Evolutionary conservation across 1,140 invertebrate species (phyloP).

Genomic region (Paracyclopina nana): DNA sequence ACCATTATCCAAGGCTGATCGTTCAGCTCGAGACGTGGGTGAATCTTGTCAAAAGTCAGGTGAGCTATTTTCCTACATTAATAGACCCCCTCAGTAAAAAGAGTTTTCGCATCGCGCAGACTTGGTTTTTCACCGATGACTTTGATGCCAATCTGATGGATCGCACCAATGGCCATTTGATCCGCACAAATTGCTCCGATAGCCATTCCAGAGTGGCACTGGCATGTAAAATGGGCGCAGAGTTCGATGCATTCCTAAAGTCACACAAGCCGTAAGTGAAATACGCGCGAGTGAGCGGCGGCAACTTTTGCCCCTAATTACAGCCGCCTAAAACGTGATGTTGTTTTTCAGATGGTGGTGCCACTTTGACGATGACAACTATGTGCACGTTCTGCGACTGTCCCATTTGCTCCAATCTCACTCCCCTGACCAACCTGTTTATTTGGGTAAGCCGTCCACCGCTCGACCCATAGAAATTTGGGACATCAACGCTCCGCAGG

Average conservation of each 20-base stretch:
- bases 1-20: conserved; percentile 1
- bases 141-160: conserved; percentile 1
- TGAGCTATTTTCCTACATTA: neutral
- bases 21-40: conserved; percentile 5
- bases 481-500: conserved; percentile 26
- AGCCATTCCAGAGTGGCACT: conserved; percentile 71
- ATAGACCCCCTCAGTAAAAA: neutral
- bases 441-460: conserved; percentile 80
- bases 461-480: conserved; percentile 60
- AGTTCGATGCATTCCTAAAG: conserved; percentile 75
- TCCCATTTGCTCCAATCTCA: conserved; percentile 59
- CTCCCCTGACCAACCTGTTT: conserved; percentile 75
- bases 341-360: conserved; percentile 71
- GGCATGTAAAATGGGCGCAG: conserved; percentile 89
- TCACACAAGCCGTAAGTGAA: conserved; percentile 72
- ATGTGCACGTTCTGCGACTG: conserved; percentile 75
- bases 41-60: neutral
- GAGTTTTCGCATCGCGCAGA: neutral
- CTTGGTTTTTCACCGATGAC: conserved; percentile 11
- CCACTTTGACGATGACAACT: conserved; percentile 97
- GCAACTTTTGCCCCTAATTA: neutral
- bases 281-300: neutral
- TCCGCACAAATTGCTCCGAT: conserved; percentile 84
- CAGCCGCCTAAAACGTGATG: neutral
- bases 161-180: conserved; percentile 63